Evolutionary conservation across 2,113 vertebrate species (phyloP), one percentile per base, ranked within the genome.

Genomic region (Syngnathus floridae): DNA sequence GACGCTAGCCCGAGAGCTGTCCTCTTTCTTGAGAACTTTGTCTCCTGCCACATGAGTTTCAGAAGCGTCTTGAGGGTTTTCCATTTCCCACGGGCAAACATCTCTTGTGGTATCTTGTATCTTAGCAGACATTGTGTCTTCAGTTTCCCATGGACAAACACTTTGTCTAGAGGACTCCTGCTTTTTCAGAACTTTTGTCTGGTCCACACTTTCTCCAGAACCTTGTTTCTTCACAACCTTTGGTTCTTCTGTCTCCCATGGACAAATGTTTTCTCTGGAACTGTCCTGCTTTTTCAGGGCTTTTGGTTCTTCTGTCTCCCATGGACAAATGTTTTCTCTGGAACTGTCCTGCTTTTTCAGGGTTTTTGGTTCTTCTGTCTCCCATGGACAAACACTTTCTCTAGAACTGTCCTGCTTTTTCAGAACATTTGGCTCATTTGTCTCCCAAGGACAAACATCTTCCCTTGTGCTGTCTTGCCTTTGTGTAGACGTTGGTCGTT

Each of bases 41-140:
- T 65, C 71, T 1, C 65, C 65, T 0, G 86, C 87, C 82, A 82
- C 43, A 51, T 83, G 48, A 26, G 37, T 55, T 7, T 7, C 3
- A 17, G 7, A 1, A 8, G 48, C 70, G 0, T 71, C 38, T 9
- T 78, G 58, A 9, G 73, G 43, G 1, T 79, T 61, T 3, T 63
- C 69, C 0, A 55, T 62, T 0, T 89, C 87, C 84, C 85, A 86
- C 0, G 82, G 84, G 67, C 88, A 90, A 31, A 90, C 69, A 64
- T 77, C n/a, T 2, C 13, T 0, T 7, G 11, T 1, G 0, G 59
- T 77, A 17, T 84, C 75, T 67, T 80, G 66, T 46, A 71, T 75
- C 63, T 62, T 38, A 0, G 66, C 7, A 7, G 60, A n/a, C 35
- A 31, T 31, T 31, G 72, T 22, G 3, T 80, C 66, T 9, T 64